A percentile compares a stretch with the other conserved stretches of the same genome.
Conservation (phyloP, 2,113 vertebrate genomes). For the Larimichthys crocea region DNA sequence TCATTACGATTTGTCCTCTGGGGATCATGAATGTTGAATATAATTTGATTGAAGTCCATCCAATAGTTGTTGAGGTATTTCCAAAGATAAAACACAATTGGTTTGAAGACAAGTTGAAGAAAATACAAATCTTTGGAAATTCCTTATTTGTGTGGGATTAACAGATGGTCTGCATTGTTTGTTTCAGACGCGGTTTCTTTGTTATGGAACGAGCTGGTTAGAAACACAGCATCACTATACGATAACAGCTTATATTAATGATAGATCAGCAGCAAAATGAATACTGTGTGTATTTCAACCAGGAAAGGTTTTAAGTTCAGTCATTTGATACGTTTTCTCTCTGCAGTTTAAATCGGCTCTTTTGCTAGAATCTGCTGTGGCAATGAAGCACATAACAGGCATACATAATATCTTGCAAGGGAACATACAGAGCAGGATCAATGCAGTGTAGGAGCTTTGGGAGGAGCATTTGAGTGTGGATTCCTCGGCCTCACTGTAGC, state of each 20-base stretch:
- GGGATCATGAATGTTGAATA: no score
- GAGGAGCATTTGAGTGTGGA: slow-evolving; percentile 56
- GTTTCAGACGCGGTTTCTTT: slow-evolving; percentile 21
- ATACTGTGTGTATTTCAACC: slow-evolving; percentile 16
- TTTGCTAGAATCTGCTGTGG: slow-evolving; percentile 23
- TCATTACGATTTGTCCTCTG: no score
- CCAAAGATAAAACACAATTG: background rate
- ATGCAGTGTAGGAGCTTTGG: slow-evolving; percentile 47
- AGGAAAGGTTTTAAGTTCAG: slow-evolving; percentile 33
- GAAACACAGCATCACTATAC: slow-evolving; percentile 24
- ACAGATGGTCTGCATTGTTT: slow-evolving; percentile 30
- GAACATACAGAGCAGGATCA: slow-evolving; percentile 57
- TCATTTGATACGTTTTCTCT: slow-evolving; percentile 42
- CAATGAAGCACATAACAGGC: slow-evolving; percentile 47
- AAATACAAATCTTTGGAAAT: background rate
- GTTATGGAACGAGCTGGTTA: slow-evolving; percentile 4
- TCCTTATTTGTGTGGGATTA: background rate
- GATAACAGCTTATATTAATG: slow-evolving; percentile 30
- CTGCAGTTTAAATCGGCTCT: slow-evolving; percentile 28
- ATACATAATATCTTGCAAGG: slow-evolving; percentile 51
- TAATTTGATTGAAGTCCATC: no score
- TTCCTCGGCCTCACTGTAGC: slow-evolving; percentile 39
- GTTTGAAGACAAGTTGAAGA: no score
- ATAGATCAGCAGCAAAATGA: slow-evolving; percentile 19
- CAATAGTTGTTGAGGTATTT: no score